Conservation (phyloP, 2,888 invertebrate genomes). For the Tetranychus piercei region DNA sequence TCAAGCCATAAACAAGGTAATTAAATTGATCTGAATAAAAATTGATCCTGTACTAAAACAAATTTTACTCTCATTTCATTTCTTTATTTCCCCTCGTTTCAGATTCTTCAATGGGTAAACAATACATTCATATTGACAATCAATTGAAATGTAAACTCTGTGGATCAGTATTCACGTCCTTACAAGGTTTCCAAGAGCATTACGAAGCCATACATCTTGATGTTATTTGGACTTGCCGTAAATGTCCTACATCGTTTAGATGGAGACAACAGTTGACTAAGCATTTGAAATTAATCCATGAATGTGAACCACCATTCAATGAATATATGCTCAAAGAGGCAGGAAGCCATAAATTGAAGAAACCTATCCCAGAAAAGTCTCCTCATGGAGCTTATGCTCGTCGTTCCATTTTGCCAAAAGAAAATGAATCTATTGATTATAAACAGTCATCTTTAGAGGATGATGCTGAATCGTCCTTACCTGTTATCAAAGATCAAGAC, state of each 20-base stretch:
- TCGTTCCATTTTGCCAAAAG: not conserved
- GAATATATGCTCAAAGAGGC: slow-evolving; percentile 4
- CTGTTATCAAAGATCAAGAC: not conserved
- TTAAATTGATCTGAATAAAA: not conserved
- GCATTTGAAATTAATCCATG: slow-evolving; percentile 8
- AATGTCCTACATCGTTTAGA: not conserved
- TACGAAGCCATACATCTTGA: slow-evolving; percentile 9
- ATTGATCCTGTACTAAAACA: not conserved
- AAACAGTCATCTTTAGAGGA: not conserved
- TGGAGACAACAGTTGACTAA: slow-evolving; percentile 11
- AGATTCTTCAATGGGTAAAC: slow-evolving; percentile 3
- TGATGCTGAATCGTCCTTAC: not conserved
- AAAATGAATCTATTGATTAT: not conserved
- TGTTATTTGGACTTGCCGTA: slow-evolving; percentile 9
- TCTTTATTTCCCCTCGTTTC: not conserved
- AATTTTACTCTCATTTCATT: not conserved
- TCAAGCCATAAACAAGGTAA: not conserved
- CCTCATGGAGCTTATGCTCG: slow-evolving; percentile 6
- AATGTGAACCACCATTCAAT: slow-evolving; percentile 9
- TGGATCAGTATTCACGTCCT: slow-evolving; percentile 2
- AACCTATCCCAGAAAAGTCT: slow-evolving; percentile 4
- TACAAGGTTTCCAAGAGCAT: slow-evolving; percentile 12
- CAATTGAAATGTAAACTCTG: slow-evolving; percentile 6
- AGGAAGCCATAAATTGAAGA: slow-evolving; percentile 7
- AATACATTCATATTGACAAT: slow-evolving; percentile 4